Conservation (phyloP, 2,797 vertebrate species). For the Liparis tanakae region DNA sequence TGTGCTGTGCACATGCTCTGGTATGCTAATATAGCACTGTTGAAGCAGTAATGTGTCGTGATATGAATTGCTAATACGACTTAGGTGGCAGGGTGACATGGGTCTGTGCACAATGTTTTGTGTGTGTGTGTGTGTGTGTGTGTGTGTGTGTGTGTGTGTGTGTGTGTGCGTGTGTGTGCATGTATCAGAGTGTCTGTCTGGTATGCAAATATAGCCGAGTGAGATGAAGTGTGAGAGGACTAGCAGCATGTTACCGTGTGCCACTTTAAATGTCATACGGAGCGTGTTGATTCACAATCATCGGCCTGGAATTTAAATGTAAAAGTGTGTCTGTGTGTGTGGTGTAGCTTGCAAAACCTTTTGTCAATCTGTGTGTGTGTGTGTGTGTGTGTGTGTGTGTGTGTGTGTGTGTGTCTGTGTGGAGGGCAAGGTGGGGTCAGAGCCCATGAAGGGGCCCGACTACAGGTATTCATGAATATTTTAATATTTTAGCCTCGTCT, state of each 20-base stretch:
- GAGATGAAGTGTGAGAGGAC: conserved; percentile 35
- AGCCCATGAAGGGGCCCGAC: conserved; percentile 49
- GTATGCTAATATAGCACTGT: conserved; percentile 13
- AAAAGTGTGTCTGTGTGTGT: conserved; percentile 3
- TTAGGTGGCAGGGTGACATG: conserved; percentile 19
- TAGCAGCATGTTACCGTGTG: conserved; percentile 26
- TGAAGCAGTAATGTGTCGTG: conserved; percentile 7
- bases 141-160: not conserved
- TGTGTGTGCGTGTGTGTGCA: not conserved
- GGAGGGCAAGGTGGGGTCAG: conserved; percentile 44
- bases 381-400: not conserved
- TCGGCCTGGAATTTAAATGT: conserved; percentile 16
- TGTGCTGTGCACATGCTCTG: not conserved
- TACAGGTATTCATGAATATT: conserved; percentile 75
- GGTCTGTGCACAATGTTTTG: not conserved
- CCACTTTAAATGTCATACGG: conserved; percentile 20
- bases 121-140: no score
- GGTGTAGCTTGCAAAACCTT: not conserved
- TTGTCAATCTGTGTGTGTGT: conserved; percentile 7
- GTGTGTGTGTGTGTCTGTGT: conserved; percentile 9
- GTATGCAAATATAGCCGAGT: conserved; percentile 36
- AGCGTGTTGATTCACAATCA: conserved; percentile 16
- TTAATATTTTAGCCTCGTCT: conserved; percentile 82
- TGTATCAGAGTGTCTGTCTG: not conserved
- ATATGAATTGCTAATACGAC: conserved; percentile 29